phyloP scores from a whole-genome alignment of 2,888 invertebrate species.

The Zootermopsis nevadensis region DNA sequence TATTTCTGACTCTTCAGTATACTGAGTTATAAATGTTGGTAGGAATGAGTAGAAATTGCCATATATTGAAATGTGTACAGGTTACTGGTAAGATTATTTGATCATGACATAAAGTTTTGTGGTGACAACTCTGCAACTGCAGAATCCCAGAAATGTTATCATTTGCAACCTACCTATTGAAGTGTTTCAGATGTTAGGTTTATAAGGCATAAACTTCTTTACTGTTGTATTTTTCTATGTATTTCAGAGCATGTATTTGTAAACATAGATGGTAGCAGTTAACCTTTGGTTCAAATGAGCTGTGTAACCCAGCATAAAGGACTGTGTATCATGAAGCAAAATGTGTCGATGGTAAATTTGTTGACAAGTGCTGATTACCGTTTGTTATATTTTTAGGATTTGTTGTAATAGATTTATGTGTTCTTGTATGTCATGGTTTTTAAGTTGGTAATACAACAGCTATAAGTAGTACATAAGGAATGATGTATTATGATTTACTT shows the following conservation, averaged over 20 bases:
- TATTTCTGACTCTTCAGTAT: background rate
- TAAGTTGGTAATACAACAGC: background rate
- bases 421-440: background rate
- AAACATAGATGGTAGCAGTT: background rate
- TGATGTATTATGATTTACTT: too few species aligned
- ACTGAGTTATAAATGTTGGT: background rate
- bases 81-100: background rate
- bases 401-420: background rate
- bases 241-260: conserved; percentile 6
- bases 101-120: too few species aligned
- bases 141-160: too few species aligned
- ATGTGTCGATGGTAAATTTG: background rate
- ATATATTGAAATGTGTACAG: background rate
- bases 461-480: too few species aligned
- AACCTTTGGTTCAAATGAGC: background rate
- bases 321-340: background rate
- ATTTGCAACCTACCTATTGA: background rate
- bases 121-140: too few species aligned
- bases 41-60: background rate
- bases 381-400: background rate
- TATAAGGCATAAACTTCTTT: background rate
- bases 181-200: background rate
- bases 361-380: background rate
- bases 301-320: background rate
- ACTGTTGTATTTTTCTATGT: background rate